Conservation (phyloP, 1,140 invertebrate species). For the Ectropis grisescens region DNA sequence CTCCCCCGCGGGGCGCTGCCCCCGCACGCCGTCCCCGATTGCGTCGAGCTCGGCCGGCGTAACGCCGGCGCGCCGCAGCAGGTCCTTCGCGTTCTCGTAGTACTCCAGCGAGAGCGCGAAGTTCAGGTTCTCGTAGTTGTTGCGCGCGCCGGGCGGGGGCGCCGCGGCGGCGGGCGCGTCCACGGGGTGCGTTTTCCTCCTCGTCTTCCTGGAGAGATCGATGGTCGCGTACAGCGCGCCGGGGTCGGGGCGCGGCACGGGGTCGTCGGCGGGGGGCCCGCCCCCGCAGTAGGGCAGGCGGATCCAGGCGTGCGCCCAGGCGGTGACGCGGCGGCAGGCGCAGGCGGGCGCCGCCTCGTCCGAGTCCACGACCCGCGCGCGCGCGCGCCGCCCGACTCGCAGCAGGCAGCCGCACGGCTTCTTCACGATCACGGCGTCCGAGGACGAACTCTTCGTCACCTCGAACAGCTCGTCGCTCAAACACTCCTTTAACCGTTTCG, state of each 20-base stretch:
- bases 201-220: conserved; percentile 76
- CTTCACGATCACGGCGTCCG: conserved; percentile 70
- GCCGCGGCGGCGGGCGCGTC: conserved; percentile 13
- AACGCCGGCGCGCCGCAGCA: conserved; percentile 72
- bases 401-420: conserved; percentile 75
- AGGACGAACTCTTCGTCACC: conserved; percentile 72
- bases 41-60: conserved; percentile 65
- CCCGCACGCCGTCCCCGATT: conserved; percentile 56
- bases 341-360: conserved; percentile 62
- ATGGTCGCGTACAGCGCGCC: conserved; percentile 79
- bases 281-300: conserved; percentile 74
- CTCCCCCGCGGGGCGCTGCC: conserved; percentile 40
- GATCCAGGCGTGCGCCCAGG: conserved; percentile 75
- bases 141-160: conserved; percentile 38
- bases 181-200: conserved; percentile 33
- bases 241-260: neutral
- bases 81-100: conserved; percentile 82
- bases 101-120: conserved; percentile 81
- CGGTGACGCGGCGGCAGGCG: conserved; percentile 75
- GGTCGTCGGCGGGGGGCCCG: conserved; percentile 30
- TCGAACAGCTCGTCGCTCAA: conserved; percentile 72
- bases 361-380: conserved; percentile 50
- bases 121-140: conserved; percentile 82
- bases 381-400: conserved; percentile 54
- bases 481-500: conserved; percentile 81